Base-by-base conservation (phyloP, 2,888 invertebrate species). In the Thymelicus lineola region DNA sequence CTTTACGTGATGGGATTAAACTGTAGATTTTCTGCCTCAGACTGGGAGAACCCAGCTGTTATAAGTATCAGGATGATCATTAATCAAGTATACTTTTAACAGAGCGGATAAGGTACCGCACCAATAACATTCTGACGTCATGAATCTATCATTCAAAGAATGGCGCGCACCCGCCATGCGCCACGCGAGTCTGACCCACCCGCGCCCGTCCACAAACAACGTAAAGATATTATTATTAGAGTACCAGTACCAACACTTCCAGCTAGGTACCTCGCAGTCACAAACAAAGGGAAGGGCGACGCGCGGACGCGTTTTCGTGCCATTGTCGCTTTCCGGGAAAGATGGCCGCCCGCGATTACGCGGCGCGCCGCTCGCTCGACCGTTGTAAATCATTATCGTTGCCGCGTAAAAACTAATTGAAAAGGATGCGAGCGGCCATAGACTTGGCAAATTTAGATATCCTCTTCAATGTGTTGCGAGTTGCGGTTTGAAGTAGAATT, bases 321-420 rank as follows among this genome's bases (percentile, higher is more conserved):
- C 86, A 88, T 89, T 90, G 90, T 89, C 84, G 82, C 80, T 86
- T 90, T 90, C 91, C 90, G 84, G 90, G 89, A 76, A 72, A 75
- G 84, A 85, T 86, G 86, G 81, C 83, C 80, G 84, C 75, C 78
- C 80, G 80, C 82, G 84, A 83, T 83, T 84, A 80, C 81, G 63
- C 79, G 78, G 75, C 76, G 76, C 75, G 73, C 76, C 75, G 75
- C 77, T 74, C 74, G 73, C 70, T 69, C 74, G 80, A 73, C 81
- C 84, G 81, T 82, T 82, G 85, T 85, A 86, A 90, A 90, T 89
- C 87, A 87, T 87, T 89, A 90, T 88, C 87, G 68, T 63, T 61
- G 84, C 75, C 80, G 83, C 84, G 88, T 89, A 88, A 90, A 90
- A 90, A 90, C 89, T 88, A 88, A 89, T 89, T 89, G 87, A 86